Evolutionary conservation across 2,113 vertebrate species (phyloP).

Genomic region (Verasper variegatus): DNA sequence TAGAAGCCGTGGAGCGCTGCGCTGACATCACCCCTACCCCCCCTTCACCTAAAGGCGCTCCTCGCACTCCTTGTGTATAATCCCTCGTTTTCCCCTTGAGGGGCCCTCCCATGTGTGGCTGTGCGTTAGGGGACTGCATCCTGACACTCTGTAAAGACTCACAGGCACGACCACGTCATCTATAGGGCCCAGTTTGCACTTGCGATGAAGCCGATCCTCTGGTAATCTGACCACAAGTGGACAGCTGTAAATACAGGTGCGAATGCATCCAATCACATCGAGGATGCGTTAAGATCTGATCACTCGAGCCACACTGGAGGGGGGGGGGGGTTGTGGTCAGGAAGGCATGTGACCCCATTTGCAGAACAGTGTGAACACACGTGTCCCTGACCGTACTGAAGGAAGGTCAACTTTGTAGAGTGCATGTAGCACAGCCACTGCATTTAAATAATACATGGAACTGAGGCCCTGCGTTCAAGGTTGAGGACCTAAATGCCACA

Average conservation of each 20-base stretch:
- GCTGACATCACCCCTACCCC: slow-evolving; percentile 54
- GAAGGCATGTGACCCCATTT: slow-evolving; percentile 42
- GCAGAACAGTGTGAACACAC: slow-evolving; percentile 39
- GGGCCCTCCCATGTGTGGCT: slow-evolving; percentile 48
- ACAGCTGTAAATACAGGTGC: slow-evolving; percentile 59
- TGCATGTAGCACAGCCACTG: slow-evolving; percentile 26
- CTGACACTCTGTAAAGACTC: slow-evolving; percentile 7
- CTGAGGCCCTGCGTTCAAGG: slow-evolving; percentile 1
- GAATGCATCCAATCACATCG: slow-evolving; percentile 47
- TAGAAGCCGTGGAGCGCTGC: slow-evolving; percentile 56
- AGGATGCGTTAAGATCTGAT: slow-evolving; percentile 35
- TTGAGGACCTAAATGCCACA: not conserved
- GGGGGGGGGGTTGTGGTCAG: not conserved
- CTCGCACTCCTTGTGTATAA: slow-evolving; percentile 24
- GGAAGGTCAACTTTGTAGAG: slow-evolving; percentile 48
- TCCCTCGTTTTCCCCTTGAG: slow-evolving; percentile 41
- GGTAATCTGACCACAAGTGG: slow-evolving; percentile 48
- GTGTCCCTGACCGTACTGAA: slow-evolving; percentile 38
- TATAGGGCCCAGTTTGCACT: slow-evolving; percentile 5
- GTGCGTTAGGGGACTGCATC: not conserved
- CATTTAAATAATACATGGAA: slow-evolving; percentile 18
- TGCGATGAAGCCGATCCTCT: slow-evolving; percentile 6
- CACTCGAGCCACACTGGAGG: slow-evolving; percentile 3
- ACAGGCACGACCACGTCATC: slow-evolving; percentile 25
- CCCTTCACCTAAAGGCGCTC: slow-evolving; percentile 29